These are phyloP conservation scores for Athalia rosae DNA, from an alignment of 2,888 invertebrate species.

Conservation along the genomic window DNA sequence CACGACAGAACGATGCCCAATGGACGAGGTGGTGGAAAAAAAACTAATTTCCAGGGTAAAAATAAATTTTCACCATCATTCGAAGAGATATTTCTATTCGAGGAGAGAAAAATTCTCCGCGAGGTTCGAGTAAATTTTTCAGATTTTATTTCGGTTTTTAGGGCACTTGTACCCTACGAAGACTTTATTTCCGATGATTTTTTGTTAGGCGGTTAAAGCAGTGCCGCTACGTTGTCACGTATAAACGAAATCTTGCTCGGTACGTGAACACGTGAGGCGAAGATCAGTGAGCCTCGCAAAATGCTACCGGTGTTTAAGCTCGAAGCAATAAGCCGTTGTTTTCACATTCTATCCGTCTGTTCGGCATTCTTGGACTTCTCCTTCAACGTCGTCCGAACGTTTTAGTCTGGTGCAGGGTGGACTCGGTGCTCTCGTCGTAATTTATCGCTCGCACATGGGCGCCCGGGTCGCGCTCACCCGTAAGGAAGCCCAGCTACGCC, in stretches of 20 bases:
- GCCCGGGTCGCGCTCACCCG: slow-evolving; percentile 39
- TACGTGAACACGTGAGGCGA: not conserved
- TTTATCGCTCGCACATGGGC: slow-evolving; percentile 64
- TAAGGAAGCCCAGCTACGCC: not conserved
- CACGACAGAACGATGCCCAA: slow-evolving; percentile 14
- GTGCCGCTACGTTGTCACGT: too few relatives aligned
- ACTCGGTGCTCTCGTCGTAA: slow-evolving; percentile 53
- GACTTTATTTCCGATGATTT: too few relatives aligned
- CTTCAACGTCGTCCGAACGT: slow-evolving; percentile 26
- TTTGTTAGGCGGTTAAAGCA: too few relatives aligned
- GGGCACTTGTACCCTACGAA: too few relatives aligned
- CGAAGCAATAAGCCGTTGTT: slow-evolving; percentile 44
- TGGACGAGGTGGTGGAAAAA: not conserved
- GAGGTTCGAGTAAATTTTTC: too few relatives aligned
- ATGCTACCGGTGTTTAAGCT: slow-evolving; percentile 29
- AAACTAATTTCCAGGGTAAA: too few relatives aligned
- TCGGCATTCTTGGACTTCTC: slow-evolving; percentile 44
- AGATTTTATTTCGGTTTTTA: too few relatives aligned
- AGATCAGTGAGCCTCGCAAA: slow-evolving; percentile 14
- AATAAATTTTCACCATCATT: too few relatives aligned
- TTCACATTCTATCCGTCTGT: slow-evolving; percentile 45
- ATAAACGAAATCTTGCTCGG: not conserved
- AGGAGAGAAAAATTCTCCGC: too few relatives aligned
- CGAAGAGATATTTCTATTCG: too few relatives aligned
- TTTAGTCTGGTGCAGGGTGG: slow-evolving; percentile 37